Evolutionary conservation across 2,888 invertebrate species (phyloP).

Genomic region (Heteropelma amictum): DNA sequence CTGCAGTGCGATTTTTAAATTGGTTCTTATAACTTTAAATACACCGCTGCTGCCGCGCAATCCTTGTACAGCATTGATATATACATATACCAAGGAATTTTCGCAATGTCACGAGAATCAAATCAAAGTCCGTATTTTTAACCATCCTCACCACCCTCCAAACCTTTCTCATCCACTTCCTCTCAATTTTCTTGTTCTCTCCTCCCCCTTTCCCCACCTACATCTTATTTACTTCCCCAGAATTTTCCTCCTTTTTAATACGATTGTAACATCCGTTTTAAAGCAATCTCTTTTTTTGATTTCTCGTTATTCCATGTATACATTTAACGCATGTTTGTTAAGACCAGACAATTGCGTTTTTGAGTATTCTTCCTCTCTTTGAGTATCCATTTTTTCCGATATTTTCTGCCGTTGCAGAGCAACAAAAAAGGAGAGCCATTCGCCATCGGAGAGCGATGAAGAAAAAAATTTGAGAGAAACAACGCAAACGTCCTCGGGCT

Average conservation of each 20-base stretch:
- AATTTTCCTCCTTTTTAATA: constrained; percentile 46
- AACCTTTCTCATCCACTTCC: constrained; percentile 52
- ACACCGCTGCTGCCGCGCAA: constrained; percentile 53
- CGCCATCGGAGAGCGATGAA: constrained; percentile 16
- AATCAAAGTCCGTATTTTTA: constrained; percentile 70
- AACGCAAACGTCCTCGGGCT: not conserved
- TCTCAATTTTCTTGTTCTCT: constrained; percentile 67
- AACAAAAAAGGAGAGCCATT: constrained; percentile 45
- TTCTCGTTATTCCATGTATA: constrained; percentile 57
- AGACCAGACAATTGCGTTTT: not conserved
- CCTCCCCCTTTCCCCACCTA: constrained; percentile 60
- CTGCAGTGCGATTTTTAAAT: constrained; percentile 73
- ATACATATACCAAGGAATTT: constrained; percentile 14
- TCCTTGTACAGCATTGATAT: constrained; percentile 32
- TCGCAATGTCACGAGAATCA: constrained; percentile 61
- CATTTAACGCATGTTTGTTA: no score
- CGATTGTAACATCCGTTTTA: constrained; percentile 55
- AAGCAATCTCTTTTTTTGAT: constrained; percentile 58
- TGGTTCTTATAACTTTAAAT: constrained; percentile 76
- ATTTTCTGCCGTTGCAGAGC: constrained; percentile 47
- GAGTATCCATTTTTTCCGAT: no score
- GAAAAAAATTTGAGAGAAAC: not conserved
- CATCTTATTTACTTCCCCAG: constrained; percentile 49
- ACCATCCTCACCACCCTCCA: constrained; percentile 63
- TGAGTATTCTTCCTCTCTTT: no score